Base-by-base conservation (phyloP, 2,113 vertebrate species). In the Daboia siamensis region DNA sequence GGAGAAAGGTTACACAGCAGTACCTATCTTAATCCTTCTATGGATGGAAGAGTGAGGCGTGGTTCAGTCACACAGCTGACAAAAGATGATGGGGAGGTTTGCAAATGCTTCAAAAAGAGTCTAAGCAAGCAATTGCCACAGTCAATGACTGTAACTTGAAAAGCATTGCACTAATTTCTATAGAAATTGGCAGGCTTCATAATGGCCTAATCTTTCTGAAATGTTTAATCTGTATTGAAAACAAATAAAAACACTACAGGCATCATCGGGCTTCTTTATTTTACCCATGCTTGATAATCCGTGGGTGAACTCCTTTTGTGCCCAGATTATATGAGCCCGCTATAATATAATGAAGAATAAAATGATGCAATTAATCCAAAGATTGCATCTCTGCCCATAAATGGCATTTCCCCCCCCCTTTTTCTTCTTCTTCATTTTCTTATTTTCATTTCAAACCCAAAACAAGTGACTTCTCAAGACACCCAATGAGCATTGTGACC, bases 361-460 rank as follows among this genome's bases (percentile, higher is more conserved):
- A 29, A 8, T 17, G 87, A 94, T 87, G 51, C 95, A 96, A 74
- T 46, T 91, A 85, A 93, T 89, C 26, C 1, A 29, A 39, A 12
- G 0, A 29, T 90, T 44, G 0, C 56, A 0, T 44, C 4, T 4
- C 5, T 48, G 12, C 44, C 21, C 46, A 52, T 56, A 80, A 1
- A 69, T 57, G 91, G 92, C 90, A 21, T 0, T 90, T 21, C 20
- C 3, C 11, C 17, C 56, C 55, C 4, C 11, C 11, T 39, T 39
- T 39, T 17, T 56, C 10, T 0, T 11, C 46, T 12, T n/a, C 33
- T 69, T 55, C 13, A 3, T 85, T 87, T 46, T 61, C 4, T 17
- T 64, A 5, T 5, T n/a, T 52, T 29, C 26, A 33, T 39, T 80
- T 39, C 0, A 0, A 80, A 39, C 17, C 69, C 6, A 80, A 80